A percentile compares a stretch with the other conserved stretches of the same genome.
Evolutionary conservation across 2,113 vertebrate species (phyloP).

Genomic region (Cryptomyrus ogoouensis): DNA sequence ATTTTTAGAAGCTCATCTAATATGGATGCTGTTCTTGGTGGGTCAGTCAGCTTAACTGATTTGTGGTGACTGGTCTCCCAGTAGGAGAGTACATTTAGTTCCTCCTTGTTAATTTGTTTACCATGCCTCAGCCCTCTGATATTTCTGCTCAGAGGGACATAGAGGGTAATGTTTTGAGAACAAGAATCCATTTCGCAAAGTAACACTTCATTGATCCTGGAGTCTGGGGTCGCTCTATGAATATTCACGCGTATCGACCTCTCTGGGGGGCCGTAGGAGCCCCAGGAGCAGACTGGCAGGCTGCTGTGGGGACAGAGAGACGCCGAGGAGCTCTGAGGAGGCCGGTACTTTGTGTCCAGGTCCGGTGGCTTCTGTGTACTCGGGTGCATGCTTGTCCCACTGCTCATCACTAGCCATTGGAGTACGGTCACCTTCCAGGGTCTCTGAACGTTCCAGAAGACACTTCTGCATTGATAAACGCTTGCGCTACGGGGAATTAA

Average conservation of each 20-base stretch:
- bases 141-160: constrained; percentile 12
- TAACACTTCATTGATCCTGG: constrained; percentile 36
- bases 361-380: not conserved
- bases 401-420: not conserved
- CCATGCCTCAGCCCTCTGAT: not conserved
- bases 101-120: constrained; percentile 8
- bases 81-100: not conserved
- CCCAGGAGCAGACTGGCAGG: not conserved
- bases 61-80: not conserved
- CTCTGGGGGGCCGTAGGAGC: not conserved
- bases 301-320: constrained; percentile 13
- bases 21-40: not conserved
- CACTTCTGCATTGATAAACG: not conserved
- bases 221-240: constrained; percentile 35
- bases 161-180: constrained; percentile 35
- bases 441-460: not conserved
- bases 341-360: not conserved
- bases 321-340: not conserved
- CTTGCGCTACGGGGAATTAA: not conserved
- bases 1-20: not conserved
- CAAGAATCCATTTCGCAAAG: constrained; percentile 37
- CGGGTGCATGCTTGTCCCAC: not conserved
- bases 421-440: not conserved
- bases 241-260: constrained; percentile 36
- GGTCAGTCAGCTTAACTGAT: not conserved